phyloP scores from a whole-genome alignment of 2,888 invertebrate species.

The Deilephila elpenor region DNA sequence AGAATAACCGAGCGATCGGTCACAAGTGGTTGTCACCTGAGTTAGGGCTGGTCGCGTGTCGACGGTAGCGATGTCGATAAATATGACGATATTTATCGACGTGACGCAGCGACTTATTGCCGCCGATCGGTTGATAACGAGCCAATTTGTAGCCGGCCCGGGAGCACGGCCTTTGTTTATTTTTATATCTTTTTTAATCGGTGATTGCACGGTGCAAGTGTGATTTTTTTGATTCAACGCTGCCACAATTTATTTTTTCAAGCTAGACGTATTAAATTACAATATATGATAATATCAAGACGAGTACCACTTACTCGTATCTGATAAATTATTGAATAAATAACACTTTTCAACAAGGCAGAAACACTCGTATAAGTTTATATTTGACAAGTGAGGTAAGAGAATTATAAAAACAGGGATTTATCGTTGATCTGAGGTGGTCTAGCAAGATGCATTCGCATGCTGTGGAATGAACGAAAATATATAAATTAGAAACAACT shows the following conservation, averaged over 20 bases:
- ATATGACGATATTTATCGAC: constrained; percentile 74
- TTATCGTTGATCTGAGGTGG: constrained; percentile 13
- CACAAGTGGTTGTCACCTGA: constrained; percentile 32
- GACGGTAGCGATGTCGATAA: constrained; percentile 65
- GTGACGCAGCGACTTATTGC: constrained; percentile 73
- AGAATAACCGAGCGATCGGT: constrained; percentile 45
- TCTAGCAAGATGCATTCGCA: not conserved
- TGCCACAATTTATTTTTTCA: constrained; percentile 5
- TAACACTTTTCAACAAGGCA: not conserved
- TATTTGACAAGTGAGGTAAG: not conserved
- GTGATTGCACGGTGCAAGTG: constrained; percentile 16
- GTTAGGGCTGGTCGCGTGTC: constrained; percentile 48
- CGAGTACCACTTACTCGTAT: constrained; percentile 1
- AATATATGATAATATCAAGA: constrained; percentile 19
- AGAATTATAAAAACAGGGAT: not conserved
- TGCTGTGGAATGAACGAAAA: not conserved
- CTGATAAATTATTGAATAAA: constrained; percentile 47
- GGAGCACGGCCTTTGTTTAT: constrained; percentile 43
- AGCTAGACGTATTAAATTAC: constrained; percentile 22
- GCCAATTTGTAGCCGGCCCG: constrained; percentile 74
- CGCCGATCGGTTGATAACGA: constrained; percentile 74
- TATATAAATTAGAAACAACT: not conserved
- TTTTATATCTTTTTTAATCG: constrained; percentile 30
- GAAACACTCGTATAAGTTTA: not conserved
- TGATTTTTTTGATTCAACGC: constrained; percentile 21